Evolutionary conservation across 2,113 vertebrate species (phyloP), one percentile per base, ranked within the genome.

Genomic region (Mixornis gularis): DNA sequence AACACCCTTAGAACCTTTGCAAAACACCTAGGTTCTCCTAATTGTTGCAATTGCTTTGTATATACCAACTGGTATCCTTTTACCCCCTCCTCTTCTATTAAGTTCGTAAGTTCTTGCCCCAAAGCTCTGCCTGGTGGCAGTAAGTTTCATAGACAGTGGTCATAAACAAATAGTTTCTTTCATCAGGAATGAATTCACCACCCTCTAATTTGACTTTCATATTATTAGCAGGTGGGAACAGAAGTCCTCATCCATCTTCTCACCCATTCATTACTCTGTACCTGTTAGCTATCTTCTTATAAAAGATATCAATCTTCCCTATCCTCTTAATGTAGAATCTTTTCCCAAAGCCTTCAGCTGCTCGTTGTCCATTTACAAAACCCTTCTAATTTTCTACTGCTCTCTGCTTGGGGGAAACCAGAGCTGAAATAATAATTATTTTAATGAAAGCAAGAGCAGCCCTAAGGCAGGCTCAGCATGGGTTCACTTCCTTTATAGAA

Each of bases 191-290:
- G 71, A 95, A 88, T 85, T 95, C 68, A 90, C 71, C 71, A 66
- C 46, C 60, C 86, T 83, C 76, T 90, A 92, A 94, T 96, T 58
- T 93, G 82, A 77, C 93, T 93, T 90, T 24, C 71, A 40, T 82
- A 55, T 93, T 95, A 96, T 95, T 95, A 95, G 70, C 68, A 94
- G 68, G 93, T 88, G 93, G 90, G 85, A 95, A 95, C 85, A 94
- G 93, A 93, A 87, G 79, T 89, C 85, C 66, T 66, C 90, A 95
- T 95, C 85, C 82, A 88, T 93, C 92, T 93, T 88, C 79, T 96
- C 82, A 86, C 64, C 46, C 85, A 66, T 93, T 96, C 92, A 96
- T 96, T 96, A 95, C 72, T 88, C 74, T 85, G 68, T 94, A 91
- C 88, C 85, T 88, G 93, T 95, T 95, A 94, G 87, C 90, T 74